A percentile compares a stretch with the other conserved stretches of the same genome.
These are phyloP conservation scores for Diprion similis DNA, from an alignment of 1,140 invertebrate species.

Conservation along the genomic window DNA sequence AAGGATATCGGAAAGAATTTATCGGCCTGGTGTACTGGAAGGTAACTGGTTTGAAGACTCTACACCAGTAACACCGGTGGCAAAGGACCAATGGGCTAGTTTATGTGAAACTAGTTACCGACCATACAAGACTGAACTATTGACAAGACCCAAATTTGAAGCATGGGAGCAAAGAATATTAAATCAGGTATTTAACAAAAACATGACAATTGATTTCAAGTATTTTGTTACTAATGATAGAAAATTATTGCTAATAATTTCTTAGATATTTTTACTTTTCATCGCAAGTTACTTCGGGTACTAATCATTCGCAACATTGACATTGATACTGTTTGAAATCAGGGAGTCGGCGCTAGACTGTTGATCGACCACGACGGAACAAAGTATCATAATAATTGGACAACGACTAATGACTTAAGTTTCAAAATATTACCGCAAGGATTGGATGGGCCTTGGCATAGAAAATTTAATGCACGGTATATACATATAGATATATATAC, in stretches of 20 bases:
- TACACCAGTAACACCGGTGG: neutral
- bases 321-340: neutral
- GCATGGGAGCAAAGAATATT: neutral
- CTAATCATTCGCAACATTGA: neutral
- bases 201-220: neutral
- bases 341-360: neutral
- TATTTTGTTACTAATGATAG: neutral
- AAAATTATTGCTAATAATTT: neutral
- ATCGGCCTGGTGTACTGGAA: conserved; percentile 3
- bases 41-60: neutral
- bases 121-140: neutral
- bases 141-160: neutral
- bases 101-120: conserved; percentile 1
- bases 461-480: conserved; percentile 34
- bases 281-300: too few relatives aligned
- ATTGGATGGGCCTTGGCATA: conserved; percentile 19
- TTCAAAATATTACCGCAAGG: conserved; percentile 31
- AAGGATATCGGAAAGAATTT: neutral
- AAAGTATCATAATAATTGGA: conserved; percentile 34
- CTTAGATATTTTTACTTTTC: too few relatives aligned
- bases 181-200: neutral
- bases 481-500: conserved; percentile 8
- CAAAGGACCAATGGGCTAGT: neutral
- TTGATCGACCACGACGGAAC: conserved; percentile 24
- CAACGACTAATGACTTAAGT: conserved; percentile 30